phyloP scores from a whole-genome alignment of 30 jellyfish, hydroid and myxozoan genomes.

The Catostylus mosaicus region DNA sequence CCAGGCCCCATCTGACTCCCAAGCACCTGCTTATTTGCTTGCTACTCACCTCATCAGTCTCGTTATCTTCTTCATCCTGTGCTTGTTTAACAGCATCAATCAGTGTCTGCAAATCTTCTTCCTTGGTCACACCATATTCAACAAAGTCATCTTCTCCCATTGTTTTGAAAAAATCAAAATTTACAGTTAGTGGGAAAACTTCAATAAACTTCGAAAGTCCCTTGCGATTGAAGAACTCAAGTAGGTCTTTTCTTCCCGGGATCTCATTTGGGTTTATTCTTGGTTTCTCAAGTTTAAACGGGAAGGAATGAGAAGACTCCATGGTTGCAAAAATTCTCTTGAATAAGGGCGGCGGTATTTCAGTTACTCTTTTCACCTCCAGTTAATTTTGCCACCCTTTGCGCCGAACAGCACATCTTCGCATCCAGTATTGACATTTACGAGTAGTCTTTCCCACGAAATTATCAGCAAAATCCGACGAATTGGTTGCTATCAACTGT shows the following conservation, averaged over 20 bases:
- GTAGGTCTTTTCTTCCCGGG: conserved; percentile 94
- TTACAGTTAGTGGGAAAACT: conserved; percentile 80
- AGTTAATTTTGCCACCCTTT: no score
- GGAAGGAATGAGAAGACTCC: conserved; percentile 26
- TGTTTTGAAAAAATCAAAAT: conserved; percentile 85
- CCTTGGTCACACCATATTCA: conserved; percentile 88
- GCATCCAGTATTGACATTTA: no score
- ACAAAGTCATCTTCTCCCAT: conserved; percentile 94
- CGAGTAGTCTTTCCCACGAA: no score
- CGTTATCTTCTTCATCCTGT: conserved; percentile 86
- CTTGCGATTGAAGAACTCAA: conserved; percentile 74
- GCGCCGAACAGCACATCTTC: no score
- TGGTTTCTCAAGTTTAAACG: conserved; percentile 79
- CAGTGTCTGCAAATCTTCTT: conserved; percentile 72
- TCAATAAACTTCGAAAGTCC: conserved; percentile 65
- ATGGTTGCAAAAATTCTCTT: no score
- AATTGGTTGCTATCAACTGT: no score
- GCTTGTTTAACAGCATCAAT: conserved; percentile 92
- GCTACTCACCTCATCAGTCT: conserved; percentile 51
- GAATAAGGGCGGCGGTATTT: no score
- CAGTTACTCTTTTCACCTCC: no score
- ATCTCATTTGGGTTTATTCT: conserved; percentile 70
- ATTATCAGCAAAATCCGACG: no score
- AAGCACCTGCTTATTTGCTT: no score
- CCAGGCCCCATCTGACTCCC: no score